Percentiles rank a stretch among this genome's conserved stretches.
phyloP scores from a whole-genome alignment of 2,797 vertebrate species.

The Momotus momota region DNA sequence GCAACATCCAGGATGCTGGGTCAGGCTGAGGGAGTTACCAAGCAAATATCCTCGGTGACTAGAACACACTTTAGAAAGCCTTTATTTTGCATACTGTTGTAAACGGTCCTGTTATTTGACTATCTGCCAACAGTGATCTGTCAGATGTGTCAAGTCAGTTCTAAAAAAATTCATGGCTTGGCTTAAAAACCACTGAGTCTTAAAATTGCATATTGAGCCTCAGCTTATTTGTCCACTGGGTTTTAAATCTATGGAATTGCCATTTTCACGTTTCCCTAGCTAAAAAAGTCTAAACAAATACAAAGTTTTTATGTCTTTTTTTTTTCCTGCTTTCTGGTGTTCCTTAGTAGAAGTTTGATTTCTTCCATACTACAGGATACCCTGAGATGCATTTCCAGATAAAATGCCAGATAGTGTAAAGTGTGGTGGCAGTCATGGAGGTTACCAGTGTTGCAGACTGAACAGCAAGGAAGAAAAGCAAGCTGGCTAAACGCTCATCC shows the following conservation, averaged over 20 bases:
- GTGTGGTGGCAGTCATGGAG: neutral
- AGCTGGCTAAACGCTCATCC: neutral
- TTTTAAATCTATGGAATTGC: neutral
- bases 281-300: neutral
- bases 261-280: neutral
- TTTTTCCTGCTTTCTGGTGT: neutral
- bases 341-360: neutral
- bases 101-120: neutral
- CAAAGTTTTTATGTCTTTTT: neutral
- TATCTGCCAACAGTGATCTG: neutral
- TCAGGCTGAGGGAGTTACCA: neutral
- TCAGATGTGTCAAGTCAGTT: neutral
- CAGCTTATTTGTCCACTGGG: neutral
- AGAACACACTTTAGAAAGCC: neutral
- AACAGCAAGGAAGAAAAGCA: neutral
- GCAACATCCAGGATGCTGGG: neutral
- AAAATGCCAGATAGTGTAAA: neutral
- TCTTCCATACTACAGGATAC: neutral
- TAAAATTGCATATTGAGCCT: neutral
- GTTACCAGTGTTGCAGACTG: neutral
- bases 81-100: neutral
- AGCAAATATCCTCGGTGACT: neutral
- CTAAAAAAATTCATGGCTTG: neutral
- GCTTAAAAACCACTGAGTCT: neutral
- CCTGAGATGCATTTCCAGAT: neutral